phyloP scores from a whole-genome alignment of 2,888 invertebrate species.

The Cheilosia vernalis region DNA sequence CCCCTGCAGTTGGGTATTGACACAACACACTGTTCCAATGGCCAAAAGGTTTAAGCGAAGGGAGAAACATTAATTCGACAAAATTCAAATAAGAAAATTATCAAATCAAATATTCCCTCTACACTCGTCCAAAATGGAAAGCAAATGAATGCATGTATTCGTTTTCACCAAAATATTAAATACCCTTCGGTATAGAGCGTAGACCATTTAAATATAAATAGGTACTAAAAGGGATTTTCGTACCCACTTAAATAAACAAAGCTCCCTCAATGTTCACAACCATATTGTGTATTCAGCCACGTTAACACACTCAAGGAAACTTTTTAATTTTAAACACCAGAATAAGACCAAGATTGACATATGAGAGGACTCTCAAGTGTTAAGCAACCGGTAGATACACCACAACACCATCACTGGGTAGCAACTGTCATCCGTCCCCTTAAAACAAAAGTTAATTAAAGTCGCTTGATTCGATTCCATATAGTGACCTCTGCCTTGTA shows the following conservation, averaged over 20 bases:
- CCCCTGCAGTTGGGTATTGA: too few species aligned
- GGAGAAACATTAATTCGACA: too few species aligned
- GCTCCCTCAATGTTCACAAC: conserved; percentile 3
- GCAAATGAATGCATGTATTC: not conserved
- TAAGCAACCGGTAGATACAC: conserved; percentile 22
- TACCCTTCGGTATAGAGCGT: not conserved
- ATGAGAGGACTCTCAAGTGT: conserved; percentile 32
- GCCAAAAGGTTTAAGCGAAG: too few species aligned
- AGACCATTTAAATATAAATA: conserved; percentile 28
- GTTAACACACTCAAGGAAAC: conserved; percentile 30
- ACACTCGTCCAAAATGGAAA: not conserved
- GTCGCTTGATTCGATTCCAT: conserved; percentile 32
- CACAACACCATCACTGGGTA: conserved; percentile 7
- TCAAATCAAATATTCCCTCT: conserved; percentile 1
- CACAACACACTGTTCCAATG: too few species aligned
- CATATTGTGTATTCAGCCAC: not conserved
- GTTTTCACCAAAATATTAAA: not conserved
- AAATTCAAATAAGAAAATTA: too few species aligned
- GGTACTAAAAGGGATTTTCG: conserved; percentile 1
- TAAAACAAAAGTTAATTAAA: conserved; percentile 58
- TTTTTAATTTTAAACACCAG: conserved; percentile 14
- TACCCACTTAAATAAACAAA: conserved; percentile 18
- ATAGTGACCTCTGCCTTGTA: conserved; percentile 33
- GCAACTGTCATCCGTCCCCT: not conserved
- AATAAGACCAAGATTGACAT: conserved; percentile 43